A percentile compares a stretch with the other conserved stretches of the same genome.
Conservation (phyloP, 2,797 vertebrate species). For the Neosalanx taihuensis region DNA sequence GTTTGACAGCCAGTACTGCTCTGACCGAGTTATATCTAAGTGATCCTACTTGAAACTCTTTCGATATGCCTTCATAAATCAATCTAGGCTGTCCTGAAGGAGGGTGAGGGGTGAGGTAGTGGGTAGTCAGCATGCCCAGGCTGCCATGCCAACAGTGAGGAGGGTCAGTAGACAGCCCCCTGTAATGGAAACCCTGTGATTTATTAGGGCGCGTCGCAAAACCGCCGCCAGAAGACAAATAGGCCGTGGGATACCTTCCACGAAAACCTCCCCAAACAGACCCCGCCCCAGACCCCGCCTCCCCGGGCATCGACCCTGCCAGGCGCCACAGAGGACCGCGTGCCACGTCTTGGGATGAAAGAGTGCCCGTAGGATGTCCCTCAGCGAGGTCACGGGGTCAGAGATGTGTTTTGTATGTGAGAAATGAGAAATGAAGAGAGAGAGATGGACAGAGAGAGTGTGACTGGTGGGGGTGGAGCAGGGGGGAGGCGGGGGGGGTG, state of each 20-base stretch:
- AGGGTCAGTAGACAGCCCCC: constrained; percentile 32
- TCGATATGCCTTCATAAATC: constrained; percentile 49
- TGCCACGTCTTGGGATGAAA: neutral
- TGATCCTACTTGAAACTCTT: constrained; percentile 13
- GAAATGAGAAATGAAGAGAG: neutral
- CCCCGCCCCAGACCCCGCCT: constrained; percentile 3
- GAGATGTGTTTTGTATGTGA: neutral
- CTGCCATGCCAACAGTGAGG: neutral
- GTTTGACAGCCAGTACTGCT: too few species aligned
- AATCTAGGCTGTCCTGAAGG: constrained; percentile 44
- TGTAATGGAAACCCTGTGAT: constrained; percentile 45
- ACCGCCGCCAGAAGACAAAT: constrained; percentile 26
- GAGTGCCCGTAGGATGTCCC: constrained; percentile 8
- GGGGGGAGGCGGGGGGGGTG: constrained; percentile 32
- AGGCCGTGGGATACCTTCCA: constrained; percentile 17
- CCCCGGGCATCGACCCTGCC: neutral
- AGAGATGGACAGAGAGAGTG: neutral
- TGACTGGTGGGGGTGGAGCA: neutral
- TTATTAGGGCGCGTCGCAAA: constrained; percentile 33
- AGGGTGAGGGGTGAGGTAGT: constrained; percentile 26
- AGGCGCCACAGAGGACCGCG: neutral
- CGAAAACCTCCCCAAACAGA: neutral
- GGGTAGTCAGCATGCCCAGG: constrained; percentile 27
- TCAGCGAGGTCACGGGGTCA: neutral
- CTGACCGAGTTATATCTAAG: too few species aligned